phyloP scores from a whole-genome alignment of 1,140 invertebrate genomes.

The Neocloeon triangulifer region DNA sequence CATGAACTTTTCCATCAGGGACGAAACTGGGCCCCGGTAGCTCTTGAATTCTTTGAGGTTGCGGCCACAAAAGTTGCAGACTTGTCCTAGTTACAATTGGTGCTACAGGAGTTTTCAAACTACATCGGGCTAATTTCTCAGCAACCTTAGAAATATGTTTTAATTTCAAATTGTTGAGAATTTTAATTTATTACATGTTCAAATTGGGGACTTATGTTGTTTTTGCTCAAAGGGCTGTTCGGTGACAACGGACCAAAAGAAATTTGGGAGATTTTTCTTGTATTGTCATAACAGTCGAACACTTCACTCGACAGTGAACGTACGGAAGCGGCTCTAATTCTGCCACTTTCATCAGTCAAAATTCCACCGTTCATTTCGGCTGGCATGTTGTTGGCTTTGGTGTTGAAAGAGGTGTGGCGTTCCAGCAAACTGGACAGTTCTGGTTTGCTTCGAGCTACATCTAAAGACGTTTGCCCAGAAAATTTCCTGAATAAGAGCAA shows the following conservation, averaged over 20 bases:
- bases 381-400: background rate
- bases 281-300: too few relatives aligned
- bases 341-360: too few relatives aligned
- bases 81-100: conserved; percentile 20
- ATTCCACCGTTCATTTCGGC: background rate
- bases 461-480: conserved; percentile 22
- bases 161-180: too few relatives aligned
- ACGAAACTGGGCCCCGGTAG: conserved; percentile 21
- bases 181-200: too few relatives aligned
- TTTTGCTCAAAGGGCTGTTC: too few relatives aligned
- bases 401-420: conserved; percentile 10
- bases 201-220: too few relatives aligned
- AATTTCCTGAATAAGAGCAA: conserved; percentile 17
- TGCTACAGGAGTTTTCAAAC: conserved; percentile 14
- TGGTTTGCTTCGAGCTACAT: conserved; percentile 23
- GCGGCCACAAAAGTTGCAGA: conserved; percentile 31
- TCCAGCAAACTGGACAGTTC: conserved; percentile 20
- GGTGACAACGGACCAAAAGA: too few relatives aligned
- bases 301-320: too few relatives aligned
- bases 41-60: conserved; percentile 31
- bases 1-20: too few relatives aligned
- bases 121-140: background rate
- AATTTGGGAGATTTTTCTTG: too few relatives aligned
- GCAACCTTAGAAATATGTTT: conserved; percentile 4
- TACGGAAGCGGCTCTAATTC: too few relatives aligned